Evolutionary conservation across 1,140 invertebrate genomes (phyloP).

Genomic region (Calliphora vicina): DNA sequence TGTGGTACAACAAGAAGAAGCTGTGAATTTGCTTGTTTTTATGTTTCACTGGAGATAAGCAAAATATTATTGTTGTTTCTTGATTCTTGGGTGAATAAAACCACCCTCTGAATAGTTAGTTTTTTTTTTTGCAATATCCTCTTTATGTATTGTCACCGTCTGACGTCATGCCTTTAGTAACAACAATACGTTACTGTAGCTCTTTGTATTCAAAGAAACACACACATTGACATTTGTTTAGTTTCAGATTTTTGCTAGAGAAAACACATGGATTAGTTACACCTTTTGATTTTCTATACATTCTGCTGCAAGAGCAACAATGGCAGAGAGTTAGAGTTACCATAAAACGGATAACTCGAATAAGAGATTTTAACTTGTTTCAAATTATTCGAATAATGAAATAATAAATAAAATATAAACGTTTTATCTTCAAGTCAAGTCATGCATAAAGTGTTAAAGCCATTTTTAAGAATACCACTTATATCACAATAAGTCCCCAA

Average conservation of each 20-base stretch:
- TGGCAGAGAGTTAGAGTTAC: no score
- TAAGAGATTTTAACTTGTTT: no score
- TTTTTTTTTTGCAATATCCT: not conserved
- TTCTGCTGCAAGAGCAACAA: not conserved
- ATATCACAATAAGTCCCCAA: no score
- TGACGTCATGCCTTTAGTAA: not conserved
- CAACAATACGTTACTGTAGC: not conserved
- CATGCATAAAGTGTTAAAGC: no score
- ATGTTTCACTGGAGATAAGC: not conserved
- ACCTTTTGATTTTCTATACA: slow-evolving; percentile 8
- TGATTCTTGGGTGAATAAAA: not conserved
- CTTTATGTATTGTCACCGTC: not conserved
- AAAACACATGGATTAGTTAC: slow-evolving; percentile 2
- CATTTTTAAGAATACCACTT: no score
- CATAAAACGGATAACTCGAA: no score
- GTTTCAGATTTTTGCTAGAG: not conserved
- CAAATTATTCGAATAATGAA: no score
- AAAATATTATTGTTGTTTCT: not conserved
- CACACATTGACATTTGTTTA: not conserved
- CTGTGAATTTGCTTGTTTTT: not conserved
- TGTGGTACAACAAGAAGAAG: not conserved
- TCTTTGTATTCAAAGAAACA: not conserved
- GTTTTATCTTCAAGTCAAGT: no score
- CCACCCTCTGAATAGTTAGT: not conserved
- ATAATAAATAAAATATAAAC: no score